phyloP scores from a whole-genome alignment of 2,888 invertebrate genomes.

The Chesias legatella region DNA sequence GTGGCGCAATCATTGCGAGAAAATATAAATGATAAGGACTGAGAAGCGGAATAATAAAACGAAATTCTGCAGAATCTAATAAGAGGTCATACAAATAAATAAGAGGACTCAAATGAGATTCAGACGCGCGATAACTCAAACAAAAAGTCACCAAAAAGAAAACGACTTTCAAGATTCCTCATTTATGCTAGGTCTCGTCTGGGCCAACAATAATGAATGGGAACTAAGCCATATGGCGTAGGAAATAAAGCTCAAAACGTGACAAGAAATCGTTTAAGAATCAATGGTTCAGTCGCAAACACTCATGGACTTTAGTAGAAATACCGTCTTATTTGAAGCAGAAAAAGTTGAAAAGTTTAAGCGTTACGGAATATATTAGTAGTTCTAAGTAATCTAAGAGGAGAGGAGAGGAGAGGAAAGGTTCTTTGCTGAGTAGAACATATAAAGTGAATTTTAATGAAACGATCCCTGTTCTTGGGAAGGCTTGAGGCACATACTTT shows the following conservation, averaged over 20 bases:
- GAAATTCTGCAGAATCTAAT: conserved; percentile 7
- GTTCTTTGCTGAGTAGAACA: conserved; percentile 9
- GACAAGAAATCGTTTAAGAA: conserved; percentile 16
- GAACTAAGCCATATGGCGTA: conserved; percentile 27
- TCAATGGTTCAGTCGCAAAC: too few species aligned
- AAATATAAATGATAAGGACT: conserved; percentile 8
- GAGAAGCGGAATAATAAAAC: conserved; percentile 1
- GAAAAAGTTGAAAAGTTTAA: conserved; percentile 28
- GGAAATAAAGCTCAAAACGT: conserved; percentile 31
- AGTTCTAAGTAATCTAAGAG: conserved; percentile 29
- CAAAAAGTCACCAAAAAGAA: conserved; percentile 28
- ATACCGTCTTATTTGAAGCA: conserved; percentile 29
- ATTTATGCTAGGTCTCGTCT: conserved; percentile 37
- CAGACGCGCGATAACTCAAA: conserved; percentile 24
- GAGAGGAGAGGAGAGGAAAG: conserved; percentile 12
- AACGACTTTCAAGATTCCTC: conserved; percentile 28
- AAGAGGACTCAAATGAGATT: conserved; percentile 24
- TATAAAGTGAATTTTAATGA: conserved; percentile 24
- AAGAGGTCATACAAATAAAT: conserved; percentile 15
- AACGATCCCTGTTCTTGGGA: conserved; percentile 11
- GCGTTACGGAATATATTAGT: conserved; percentile 28
- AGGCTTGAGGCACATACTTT: conserved; percentile 18
- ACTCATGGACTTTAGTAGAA: conserved; percentile 25
- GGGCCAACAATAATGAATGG: conserved; percentile 23
- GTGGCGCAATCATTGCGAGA: conserved; percentile 1